These are phyloP conservation scores for Plemyria rubiginata DNA, from an alignment of 2,888 invertebrate genomes.

Conservation along the genomic window DNA sequence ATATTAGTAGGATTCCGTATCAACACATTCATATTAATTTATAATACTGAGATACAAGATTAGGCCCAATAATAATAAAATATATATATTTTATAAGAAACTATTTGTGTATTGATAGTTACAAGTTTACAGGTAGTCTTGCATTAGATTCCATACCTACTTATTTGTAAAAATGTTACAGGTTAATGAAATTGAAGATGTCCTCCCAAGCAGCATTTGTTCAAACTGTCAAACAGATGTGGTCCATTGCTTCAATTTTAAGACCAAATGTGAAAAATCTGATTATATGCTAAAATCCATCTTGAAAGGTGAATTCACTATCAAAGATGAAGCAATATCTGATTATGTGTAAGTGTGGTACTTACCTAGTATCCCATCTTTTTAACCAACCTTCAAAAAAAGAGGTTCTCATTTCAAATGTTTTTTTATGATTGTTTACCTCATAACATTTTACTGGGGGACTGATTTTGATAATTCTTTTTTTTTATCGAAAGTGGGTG, in stretches of 20 bases:
- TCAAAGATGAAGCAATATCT: slow-evolving; percentile 42
- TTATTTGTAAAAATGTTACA: background rate
- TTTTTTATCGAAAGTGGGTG: too few species aligned
- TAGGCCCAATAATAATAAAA: too few species aligned
- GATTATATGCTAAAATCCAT: slow-evolving; percentile 62
- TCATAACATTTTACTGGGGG: too few species aligned
- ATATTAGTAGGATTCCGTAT: too few species aligned
- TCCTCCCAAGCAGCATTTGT: slow-evolving; percentile 62
- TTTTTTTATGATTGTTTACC: too few species aligned
- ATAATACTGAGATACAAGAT: too few species aligned
- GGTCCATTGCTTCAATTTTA: slow-evolving; percentile 69
- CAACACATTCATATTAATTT: too few species aligned
- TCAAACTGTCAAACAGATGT: slow-evolving; percentile 58
- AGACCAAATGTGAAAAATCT: slow-evolving; percentile 70
- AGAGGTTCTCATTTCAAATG: too few species aligned
- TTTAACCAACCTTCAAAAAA: too few species aligned
- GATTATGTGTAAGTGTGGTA: slow-evolving; percentile 14
- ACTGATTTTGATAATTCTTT: too few species aligned
- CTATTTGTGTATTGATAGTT: background rate
- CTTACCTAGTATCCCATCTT: background rate
- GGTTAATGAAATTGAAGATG: slow-evolving; percentile 44
- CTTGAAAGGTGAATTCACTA: slow-evolving; percentile 49
- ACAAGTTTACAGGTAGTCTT: background rate
- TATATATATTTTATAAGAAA: too few species aligned
- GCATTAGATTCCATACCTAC: background rate